Conservation (phyloP, 2,797 vertebrate genomes). For the Sebastes glaucus region DNA sequence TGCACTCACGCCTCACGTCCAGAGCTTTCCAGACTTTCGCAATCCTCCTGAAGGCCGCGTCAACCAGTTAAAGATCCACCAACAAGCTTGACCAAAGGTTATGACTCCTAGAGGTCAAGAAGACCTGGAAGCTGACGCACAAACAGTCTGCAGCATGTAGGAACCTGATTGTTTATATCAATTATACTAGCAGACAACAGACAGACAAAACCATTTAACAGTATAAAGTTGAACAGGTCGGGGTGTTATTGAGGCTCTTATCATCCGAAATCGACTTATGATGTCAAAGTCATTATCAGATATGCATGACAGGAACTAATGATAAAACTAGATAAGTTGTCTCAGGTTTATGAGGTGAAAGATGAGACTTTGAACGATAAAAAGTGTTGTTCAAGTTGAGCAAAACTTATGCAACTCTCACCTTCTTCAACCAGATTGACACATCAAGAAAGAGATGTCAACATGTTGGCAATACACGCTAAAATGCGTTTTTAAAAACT, state of each 20-base stretch:
- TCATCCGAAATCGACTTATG: background rate
- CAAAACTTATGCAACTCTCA: conserved; percentile 35
- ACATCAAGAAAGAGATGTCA: background rate
- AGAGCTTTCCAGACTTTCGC: conserved; percentile 9
- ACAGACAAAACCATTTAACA: background rate
- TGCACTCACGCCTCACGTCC: background rate
- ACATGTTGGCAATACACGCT: background rate
- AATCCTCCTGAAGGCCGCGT: conserved; percentile 7
- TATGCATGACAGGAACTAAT: background rate
- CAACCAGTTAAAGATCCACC: conserved; percentile 30
- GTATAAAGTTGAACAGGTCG: background rate
- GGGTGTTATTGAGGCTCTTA: background rate
- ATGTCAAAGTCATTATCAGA: background rate
- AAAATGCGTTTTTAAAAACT: background rate
- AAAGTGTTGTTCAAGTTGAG: conserved; percentile 7
- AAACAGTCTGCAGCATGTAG: background rate
- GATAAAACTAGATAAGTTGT: conserved; percentile 43
- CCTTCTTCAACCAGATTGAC: background rate
- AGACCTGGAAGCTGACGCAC: conserved; percentile 16
- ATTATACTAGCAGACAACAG: background rate
- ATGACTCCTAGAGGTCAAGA: conserved; percentile 16
- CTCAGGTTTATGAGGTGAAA: conserved; percentile 3
- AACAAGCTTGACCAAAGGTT: conserved; percentile 42
- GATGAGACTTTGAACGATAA: conserved; percentile 56
- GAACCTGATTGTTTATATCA: conserved; percentile 22